phyloP scores from a whole-genome alignment of 2,113 vertebrate genomes.

The Crotalus viridis region DNA sequence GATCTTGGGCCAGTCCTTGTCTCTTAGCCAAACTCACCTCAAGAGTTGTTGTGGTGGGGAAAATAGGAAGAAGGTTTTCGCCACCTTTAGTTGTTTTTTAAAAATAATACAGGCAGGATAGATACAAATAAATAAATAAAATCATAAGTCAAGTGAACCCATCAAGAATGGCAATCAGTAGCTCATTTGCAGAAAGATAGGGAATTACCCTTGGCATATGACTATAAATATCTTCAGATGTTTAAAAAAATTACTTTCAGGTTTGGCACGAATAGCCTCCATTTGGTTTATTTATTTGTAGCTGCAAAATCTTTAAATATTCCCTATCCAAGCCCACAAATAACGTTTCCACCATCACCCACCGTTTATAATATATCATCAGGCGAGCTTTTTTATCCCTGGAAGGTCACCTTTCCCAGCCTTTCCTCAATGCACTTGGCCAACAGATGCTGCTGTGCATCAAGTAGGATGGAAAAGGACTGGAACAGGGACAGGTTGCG shows the following conservation, averaged over 20 bases:
- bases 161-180: slow-evolving; percentile 19
- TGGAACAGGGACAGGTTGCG: neutral
- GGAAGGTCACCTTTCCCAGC: slow-evolving; percentile 59
- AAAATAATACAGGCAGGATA: neutral
- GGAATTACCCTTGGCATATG: slow-evolving; percentile 30
- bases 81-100: neutral
- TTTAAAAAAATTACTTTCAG: slow-evolving; percentile 53
- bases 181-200: neutral
- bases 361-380: slow-evolving; percentile 10
- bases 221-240: slow-evolving; percentile 35
- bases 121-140: neutral
- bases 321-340: slow-evolving; percentile 19
- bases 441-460: slow-evolving; percentile 16
- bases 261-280: slow-evolving; percentile 43
- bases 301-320: slow-evolving; percentile 30
- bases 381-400: slow-evolving; percentile 33
- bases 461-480: neutral
- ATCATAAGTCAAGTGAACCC: slow-evolving; percentile 30
- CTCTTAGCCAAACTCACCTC: neutral
- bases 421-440: slow-evolving; percentile 36
- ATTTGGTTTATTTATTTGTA: slow-evolving; percentile 38
- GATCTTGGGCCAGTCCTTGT: neutral
- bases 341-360: slow-evolving; percentile 15
- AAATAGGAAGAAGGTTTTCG: neutral
- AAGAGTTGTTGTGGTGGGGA: neutral